Base-by-base conservation (phyloP, 2,113 vertebrate genomes). In the Eidolon helvum region DNA sequence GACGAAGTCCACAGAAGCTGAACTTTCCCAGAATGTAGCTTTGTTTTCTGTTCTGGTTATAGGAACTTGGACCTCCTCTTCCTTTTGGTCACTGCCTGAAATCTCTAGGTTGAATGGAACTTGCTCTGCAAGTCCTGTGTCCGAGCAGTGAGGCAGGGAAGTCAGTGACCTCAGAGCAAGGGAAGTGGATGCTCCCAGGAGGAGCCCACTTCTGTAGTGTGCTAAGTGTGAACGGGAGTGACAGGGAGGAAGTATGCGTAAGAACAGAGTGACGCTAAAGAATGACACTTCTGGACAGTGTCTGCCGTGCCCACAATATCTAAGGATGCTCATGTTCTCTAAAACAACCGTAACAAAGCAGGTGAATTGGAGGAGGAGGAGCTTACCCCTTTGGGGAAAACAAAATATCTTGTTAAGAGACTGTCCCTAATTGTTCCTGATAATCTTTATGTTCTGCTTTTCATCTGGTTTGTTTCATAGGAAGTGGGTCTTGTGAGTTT, bases 141-240 rank as follows among this genome's bases (percentile, higher is more conserved):
- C 35, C 53, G 75, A 79, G 55, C 83, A 78, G 38, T 10, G 16
- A 45, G 48, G 24, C 5, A 71, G 24, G 18, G 69, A 53, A 11
- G n/a, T 69, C 48, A 53, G 5, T 43, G 28, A 43, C 50, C 74
- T 43, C 33, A 45, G 59, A 63, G 24, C 3, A 35, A 33, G 75
- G 5, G 43, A 16, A 45, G 28, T n/a, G 33, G 28, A 11, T 14
- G 19, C 7, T 24, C 48, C 7, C 33, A 26, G 77, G 63, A 63
- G 16, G n/a, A 19, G 28, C 33, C 53, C 10, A 0, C 21, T 40
- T 55, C 61, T 21, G 48, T 3, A 3, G 2, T 5, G 35, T 59
- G 59, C 57, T 63, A 24, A 55, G 35, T 9, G 24, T 38, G 55
- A 33, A 21, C 6, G 5, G 50, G 8, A n/a, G 28, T 75, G 77